Percentiles rank a stretch among this genome's conserved stretches.
These are phyloP conservation scores for Perodicticus potto DNA, from an alignment of 2,797 vertebrate species.

Conservation along the genomic window DNA sequence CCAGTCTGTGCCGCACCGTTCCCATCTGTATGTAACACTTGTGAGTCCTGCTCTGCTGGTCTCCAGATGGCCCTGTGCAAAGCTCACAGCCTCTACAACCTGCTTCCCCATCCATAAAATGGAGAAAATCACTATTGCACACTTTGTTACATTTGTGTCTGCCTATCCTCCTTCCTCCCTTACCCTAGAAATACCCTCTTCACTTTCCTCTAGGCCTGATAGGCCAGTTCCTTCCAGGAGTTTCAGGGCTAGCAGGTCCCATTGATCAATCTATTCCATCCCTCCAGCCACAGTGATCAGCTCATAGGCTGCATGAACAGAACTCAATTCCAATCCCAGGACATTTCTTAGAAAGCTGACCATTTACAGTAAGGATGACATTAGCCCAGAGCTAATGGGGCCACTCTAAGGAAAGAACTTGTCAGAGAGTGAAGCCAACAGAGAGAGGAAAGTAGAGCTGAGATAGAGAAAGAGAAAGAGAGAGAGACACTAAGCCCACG, in stretches of 20 bases:
- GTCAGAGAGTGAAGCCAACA: background rate
- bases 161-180: background rate
- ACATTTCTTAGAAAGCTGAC: background rate
- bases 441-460: background rate
- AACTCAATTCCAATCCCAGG: background rate
- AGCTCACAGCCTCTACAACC: background rate
- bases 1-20: background rate
- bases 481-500: too few relatives aligned
- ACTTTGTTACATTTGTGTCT: background rate
- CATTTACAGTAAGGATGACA: background rate
- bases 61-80: background rate
- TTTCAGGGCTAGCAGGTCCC: background rate
- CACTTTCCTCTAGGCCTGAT: background rate
- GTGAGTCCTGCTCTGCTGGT: background rate
- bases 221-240: background rate
- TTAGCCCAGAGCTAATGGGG: background rate
- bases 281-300: background rate
- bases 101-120: background rate
- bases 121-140: background rate
- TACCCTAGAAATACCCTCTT: background rate
- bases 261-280: background rate
- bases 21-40: background rate
- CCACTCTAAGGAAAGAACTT: background rate
- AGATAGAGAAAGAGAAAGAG: background rate
- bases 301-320: background rate